Evolutionary conservation across 37 sponge, comb jelly and placozoan genomes (phyloP).

Genomic region (Beroe ovata): DNA sequence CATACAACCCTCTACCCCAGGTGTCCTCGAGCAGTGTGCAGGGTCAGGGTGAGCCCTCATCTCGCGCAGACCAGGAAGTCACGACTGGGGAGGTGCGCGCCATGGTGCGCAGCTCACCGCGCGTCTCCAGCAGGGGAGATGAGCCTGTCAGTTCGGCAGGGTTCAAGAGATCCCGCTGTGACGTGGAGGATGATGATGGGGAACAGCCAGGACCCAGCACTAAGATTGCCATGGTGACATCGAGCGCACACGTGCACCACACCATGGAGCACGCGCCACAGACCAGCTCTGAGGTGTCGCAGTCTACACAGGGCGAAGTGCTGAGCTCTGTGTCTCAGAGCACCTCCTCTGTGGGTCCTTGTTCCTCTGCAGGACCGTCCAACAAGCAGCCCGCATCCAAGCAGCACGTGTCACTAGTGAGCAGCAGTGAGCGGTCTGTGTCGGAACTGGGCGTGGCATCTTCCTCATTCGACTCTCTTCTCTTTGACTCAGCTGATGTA

Average conservation of each 20-base stretch:
- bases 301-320: constrained; percentile 3
- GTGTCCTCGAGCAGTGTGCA: constrained; percentile 24
- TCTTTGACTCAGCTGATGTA: constrained; percentile 20
- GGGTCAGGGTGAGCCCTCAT: background rate
- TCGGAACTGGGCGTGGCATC: background rate
- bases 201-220: constrained; percentile 58
- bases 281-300: constrained; percentile 38
- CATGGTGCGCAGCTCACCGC: constrained; percentile 34
- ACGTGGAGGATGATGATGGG: constrained; percentile 58
- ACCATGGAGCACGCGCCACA: background rate
- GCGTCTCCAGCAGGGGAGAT: constrained; percentile 49
- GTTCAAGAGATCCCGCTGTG: constrained; percentile 46
- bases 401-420: constrained; percentile 1
- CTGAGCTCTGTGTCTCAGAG: constrained; percentile 22
- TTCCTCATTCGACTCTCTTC: background rate
- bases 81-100: constrained; percentile 52
- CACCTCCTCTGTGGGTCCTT: background rate
- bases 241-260: constrained; percentile 27
- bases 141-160: constrained; percentile 39
- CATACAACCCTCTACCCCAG: background rate
- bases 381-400: background rate
- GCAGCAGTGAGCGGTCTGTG: constrained; percentile 3
- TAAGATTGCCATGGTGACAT: constrained; percentile 58
- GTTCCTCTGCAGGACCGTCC: background rate
- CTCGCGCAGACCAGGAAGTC: background rate